A percentile compares a stretch with the other conserved stretches of the same genome.
Evolutionary conservation across 2,797 vertebrate genomes (phyloP).

Genomic region (Crotalus adamanteus): DNA sequence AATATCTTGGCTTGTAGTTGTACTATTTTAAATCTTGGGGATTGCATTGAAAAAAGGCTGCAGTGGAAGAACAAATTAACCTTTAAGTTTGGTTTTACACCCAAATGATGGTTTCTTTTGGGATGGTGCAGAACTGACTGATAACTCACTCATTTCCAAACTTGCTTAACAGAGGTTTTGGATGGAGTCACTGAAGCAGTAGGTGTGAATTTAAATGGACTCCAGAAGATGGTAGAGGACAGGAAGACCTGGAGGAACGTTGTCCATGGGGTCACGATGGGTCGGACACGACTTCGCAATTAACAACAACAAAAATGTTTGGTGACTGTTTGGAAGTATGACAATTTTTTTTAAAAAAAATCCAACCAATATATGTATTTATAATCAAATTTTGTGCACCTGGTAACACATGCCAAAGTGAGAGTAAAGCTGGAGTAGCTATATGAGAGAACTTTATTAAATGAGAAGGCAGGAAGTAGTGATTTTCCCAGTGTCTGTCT

Average conservation of each 20-base stretch:
- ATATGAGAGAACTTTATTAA: neutral
- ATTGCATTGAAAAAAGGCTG: neutral
- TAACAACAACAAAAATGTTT: neutral
- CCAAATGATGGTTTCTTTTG: neutral
- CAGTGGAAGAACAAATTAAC: neutral
- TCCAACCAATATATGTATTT: neutral
- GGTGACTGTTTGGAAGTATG: neutral
- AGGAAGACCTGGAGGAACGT: too few species aligned
- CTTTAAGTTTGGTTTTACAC: neutral
- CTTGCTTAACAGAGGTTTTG: neutral
- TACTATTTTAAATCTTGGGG: neutral
- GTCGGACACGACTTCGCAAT: too few species aligned
- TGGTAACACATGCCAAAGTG: neutral
- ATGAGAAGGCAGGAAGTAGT: neutral
- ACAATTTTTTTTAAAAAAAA: neutral
- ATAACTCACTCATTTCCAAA: neutral
- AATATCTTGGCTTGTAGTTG: neutral
- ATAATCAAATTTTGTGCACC: neutral
- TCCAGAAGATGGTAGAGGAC: too few species aligned
- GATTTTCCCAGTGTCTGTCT: neutral
- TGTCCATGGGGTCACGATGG: too few species aligned
- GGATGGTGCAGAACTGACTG: neutral
- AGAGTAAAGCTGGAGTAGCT: neutral
- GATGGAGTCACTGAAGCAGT: too few species aligned
- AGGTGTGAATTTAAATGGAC: too few species aligned